phyloP scores from a whole-genome alignment of 2,888 invertebrate genomes.

The Tenodera sinensis region DNA sequence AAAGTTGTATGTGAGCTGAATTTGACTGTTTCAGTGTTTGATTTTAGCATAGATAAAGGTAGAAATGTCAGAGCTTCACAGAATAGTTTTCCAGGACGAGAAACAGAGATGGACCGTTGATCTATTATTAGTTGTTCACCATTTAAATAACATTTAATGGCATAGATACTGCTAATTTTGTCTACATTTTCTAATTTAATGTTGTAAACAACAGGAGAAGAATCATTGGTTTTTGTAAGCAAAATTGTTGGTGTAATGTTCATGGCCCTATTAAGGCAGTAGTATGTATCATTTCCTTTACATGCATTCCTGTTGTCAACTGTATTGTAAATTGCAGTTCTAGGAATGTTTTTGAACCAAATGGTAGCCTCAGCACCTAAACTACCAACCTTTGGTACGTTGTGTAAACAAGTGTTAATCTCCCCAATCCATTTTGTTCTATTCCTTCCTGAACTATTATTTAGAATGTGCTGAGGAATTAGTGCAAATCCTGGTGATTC shows the following conservation, averaged over 20 bases:
- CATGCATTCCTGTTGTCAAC: neutral
- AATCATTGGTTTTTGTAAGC: neutral
- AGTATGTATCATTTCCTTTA: neutral
- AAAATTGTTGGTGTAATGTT: neutral
- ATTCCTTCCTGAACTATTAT: neutral
- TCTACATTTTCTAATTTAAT: neutral
- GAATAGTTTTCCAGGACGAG: neutral
- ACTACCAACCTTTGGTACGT: neutral
- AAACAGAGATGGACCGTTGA: neutral
- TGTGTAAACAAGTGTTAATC: neutral
- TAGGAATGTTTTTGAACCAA: neutral
- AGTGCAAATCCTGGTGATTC: neutral
- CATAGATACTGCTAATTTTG: neutral
- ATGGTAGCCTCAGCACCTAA: neutral
- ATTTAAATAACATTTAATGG: neutral
- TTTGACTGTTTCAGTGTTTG: neutral
- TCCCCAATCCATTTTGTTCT: neutral
- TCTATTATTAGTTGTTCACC: neutral
- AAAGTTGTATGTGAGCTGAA: neutral
- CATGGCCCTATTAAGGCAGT: neutral
- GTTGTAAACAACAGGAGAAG: neutral
- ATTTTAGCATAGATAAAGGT: neutral
- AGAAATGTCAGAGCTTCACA: neutral
- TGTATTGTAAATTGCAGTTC: neutral
- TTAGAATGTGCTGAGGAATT: neutral